Percentiles rank a stretch among this genome's conserved stretches.
Evolutionary conservation across 2,888 invertebrate genomes (phyloP).

Genomic region (Apamea sordens): DNA sequence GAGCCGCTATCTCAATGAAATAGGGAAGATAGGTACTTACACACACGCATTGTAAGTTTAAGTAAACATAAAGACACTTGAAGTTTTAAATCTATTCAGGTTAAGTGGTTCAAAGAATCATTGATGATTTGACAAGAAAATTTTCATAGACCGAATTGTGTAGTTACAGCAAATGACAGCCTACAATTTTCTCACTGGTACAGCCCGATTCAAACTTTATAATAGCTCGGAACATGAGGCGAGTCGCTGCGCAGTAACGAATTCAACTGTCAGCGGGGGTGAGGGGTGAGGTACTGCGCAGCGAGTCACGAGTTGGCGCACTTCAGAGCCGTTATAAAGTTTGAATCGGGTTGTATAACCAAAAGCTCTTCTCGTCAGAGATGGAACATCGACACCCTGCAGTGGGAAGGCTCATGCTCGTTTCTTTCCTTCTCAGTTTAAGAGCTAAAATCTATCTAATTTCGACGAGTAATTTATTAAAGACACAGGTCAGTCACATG

Average conservation of each 20-base stretch:
- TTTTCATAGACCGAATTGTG: background rate
- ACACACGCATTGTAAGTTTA: background rate
- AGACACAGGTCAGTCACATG: too few species aligned
- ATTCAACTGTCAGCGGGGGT: too few species aligned
- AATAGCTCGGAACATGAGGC: too few species aligned
- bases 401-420: background rate
- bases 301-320: too few species aligned
- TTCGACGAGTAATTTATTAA: background rate
- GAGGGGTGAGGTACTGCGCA: too few species aligned
- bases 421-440: background rate
- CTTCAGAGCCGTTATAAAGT: too few species aligned
- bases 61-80: slow-evolving; percentile 14
- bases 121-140: background rate
- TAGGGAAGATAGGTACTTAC: slow-evolving; percentile 8
- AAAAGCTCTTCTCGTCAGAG: background rate
- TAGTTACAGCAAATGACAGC: background rate
- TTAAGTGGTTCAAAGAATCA: slow-evolving; percentile 2
- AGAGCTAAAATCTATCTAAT: background rate
- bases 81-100: slow-evolving; percentile 11
- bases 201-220: too few species aligned
- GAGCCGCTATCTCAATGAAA: slow-evolving; percentile 28
- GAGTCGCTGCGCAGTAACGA: too few species aligned
- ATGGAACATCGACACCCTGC: background rate
- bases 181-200: background rate
- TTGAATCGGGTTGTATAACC: background rate